Evolutionary conservation across 2,888 invertebrate genomes (phyloP), one percentile per base, ranked within the genome.

Genomic region (Oxyteleia sp.): DNA sequence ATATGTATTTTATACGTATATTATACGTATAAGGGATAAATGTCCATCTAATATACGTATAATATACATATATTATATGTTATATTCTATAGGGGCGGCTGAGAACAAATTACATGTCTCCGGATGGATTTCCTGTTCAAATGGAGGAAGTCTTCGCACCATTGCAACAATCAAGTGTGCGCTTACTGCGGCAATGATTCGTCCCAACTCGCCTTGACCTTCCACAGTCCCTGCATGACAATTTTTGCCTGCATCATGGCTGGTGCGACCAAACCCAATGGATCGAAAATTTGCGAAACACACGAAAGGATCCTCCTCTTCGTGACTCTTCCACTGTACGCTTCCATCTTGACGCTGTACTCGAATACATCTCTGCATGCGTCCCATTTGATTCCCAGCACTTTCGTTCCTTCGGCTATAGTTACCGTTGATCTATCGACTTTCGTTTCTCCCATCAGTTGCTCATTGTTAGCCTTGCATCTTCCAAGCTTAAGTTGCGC

Each of bases 191-290:
- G 75, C 0, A 66, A 11, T 5, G 66, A 59, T 23, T 66, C 75
- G 11, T 75, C 66, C 64, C 75, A 75, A 0, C 23, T 16, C 2
- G 20, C 0, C 13, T 55, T 57, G 0, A 75, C 0, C 26, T 64
- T 4, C 35, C 74, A 74, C 4, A 74, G 11, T 3, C 10, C 8
- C 15, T 75, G 75, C 75, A 66, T 41, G 2, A 72, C 35, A 0
- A 72, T 29, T 18, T 72, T 72, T 11, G 49, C 47, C 2, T 20
- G 20, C 15, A 72, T 26, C 1, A 51, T 53, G 8, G 41, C 11
- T 10, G 51, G 61, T 7, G 29, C 61, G 2, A 57, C n/a, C 15
- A 75, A n/a, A 8, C 75, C 57, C 8, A 75, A 29, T 4, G 57
- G 75, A n/a, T 75, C 59, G 32, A 32, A 72, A 2, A 72, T 26